Conservation (phyloP, 2,888 invertebrate species). For the Rhingia campestris region DNA sequence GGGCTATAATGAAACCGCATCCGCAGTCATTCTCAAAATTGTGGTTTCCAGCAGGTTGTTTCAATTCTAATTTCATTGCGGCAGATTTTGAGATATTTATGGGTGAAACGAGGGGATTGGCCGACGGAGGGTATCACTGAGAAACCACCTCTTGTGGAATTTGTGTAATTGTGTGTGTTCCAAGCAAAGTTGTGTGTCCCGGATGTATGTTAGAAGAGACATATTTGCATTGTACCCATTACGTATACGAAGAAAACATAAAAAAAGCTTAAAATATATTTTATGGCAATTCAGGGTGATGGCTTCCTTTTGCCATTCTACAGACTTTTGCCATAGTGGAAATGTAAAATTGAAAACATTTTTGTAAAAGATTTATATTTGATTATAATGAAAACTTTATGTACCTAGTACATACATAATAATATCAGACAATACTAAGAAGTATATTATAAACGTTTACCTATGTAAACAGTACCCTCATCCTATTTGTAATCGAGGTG, state of each 20-base stretch:
- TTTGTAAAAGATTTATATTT: conserved; percentile 2
- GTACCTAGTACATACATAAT: too few species aligned
- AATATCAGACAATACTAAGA: too few species aligned
- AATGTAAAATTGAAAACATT: neutral
- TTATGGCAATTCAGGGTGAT: neutral
- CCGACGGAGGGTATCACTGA: conserved; percentile 49
- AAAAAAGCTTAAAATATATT: conserved; percentile 33
- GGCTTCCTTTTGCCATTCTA: neutral
- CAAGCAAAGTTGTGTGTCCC: conserved; percentile 46
- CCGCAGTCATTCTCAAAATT: conserved; percentile 74
- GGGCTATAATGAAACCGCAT: conserved; percentile 71
- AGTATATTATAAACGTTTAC: too few species aligned
- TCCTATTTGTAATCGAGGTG: too few species aligned
- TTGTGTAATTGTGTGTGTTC: conserved; percentile 64
- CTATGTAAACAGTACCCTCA: too few species aligned
- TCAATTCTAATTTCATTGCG: conserved; percentile 74
- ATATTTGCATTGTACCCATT: too few species aligned
- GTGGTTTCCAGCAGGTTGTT: conserved; percentile 74
- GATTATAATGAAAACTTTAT: neutral
- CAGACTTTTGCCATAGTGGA: conserved; percentile 7
- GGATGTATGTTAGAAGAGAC: neutral
- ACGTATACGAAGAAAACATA: conserved; percentile 1
- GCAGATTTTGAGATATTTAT: conserved; percentile 74
- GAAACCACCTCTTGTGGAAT: conserved; percentile 61
- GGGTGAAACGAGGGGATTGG: conserved; percentile 38